Evolutionary conservation across 2,888 invertebrate genomes (phyloP).

Genomic region (Girardia tigrina): DNA sequence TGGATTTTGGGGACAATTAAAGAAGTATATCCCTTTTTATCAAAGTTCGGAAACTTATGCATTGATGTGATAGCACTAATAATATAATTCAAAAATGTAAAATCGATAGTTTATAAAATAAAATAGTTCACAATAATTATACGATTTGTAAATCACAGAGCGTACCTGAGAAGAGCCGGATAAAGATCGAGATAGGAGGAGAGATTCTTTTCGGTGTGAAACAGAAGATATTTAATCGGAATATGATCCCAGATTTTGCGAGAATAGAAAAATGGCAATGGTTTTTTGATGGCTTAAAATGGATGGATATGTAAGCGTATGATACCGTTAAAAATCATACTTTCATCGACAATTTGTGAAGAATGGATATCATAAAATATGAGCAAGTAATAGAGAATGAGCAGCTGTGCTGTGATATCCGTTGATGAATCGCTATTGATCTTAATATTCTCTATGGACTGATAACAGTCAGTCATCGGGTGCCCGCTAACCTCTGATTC

Average conservation of each 20-base stretch:
- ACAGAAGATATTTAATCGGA: not conserved
- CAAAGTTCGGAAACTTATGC: too few species aligned
- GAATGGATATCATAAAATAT: not conserved
- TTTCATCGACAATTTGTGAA: not conserved
- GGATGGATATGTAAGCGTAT: not conserved
- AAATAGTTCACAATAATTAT: too few species aligned
- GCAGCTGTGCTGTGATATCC: not conserved
- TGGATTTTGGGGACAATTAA: too few species aligned
- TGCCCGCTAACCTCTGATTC: not conserved
- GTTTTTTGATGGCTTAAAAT: not conserved
- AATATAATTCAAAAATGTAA: too few species aligned
- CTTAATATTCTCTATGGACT: not conserved
- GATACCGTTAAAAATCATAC: not conserved
- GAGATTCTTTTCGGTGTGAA: not conserved
- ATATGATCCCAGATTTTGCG: not conserved
- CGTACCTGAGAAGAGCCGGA: conserved; percentile 6
- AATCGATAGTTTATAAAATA: too few species aligned
- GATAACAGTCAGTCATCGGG: not conserved
- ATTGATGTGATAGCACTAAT: too few species aligned
- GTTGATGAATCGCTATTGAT: not conserved
- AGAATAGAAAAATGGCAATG: not conserved
- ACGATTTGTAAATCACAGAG: too few species aligned
- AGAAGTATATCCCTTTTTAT: too few species aligned
- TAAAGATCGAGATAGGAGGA: not conserved
- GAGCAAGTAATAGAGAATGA: not conserved